Evolutionary conservation across 2,113 vertebrate genomes (phyloP).

Genomic region (Cyanoliseus patagonus): DNA sequence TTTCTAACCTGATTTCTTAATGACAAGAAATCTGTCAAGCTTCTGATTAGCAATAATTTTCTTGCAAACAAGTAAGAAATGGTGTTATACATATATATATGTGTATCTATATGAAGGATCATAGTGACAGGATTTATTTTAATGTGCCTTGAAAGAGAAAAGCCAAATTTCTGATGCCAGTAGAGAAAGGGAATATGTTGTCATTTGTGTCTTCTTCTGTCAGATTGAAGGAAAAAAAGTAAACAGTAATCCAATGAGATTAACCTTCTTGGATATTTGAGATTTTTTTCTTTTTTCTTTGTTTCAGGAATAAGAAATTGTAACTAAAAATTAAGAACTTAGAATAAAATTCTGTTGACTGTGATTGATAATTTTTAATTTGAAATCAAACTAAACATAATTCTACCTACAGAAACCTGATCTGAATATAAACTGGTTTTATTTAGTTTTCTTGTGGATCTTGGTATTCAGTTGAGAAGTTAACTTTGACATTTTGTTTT

Average conservation of each 20-base stretch:
- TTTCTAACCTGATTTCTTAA: no score
- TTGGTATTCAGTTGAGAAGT: background rate
- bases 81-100: background rate
- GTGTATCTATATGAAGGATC: background rate
- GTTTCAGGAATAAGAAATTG: background rate
- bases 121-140: conserved; percentile 3
- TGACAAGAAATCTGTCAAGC: background rate
- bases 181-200: background rate
- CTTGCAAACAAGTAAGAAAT: background rate
- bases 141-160: background rate
- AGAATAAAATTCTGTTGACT: background rate
- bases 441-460: background rate
- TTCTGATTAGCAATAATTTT: conserved; percentile 13
- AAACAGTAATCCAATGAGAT: background rate
- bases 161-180: background rate
- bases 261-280: background rate
- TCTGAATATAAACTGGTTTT: background rate
- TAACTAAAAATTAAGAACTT: background rate
- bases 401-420: background rate
- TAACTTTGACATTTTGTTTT: background rate
- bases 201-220: background rate
- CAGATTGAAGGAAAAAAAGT: background rate
- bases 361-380: background rate
- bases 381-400: background rate
- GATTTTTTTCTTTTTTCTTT: background rate